Base-by-base conservation (phyloP, 2,888 invertebrate species). In the Cephus spinipes region DNA sequence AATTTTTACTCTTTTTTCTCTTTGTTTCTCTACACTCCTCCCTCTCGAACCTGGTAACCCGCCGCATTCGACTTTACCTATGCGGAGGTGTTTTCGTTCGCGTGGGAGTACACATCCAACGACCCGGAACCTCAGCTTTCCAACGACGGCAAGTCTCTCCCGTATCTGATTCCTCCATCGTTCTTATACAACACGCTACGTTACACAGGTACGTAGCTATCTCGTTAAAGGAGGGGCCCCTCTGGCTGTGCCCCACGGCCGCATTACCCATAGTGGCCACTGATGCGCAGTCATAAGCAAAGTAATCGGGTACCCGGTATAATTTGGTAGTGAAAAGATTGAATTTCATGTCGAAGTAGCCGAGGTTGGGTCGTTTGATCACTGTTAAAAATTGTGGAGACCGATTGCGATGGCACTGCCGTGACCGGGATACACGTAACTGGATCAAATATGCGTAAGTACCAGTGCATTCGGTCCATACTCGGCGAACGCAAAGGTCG, bases 21-120 rank as follows among this genome's bases (percentile, higher is more conserved):
- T 55, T 55, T 55, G 23, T 55, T 55, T 55, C 23, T 9, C 23
- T 77, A 73, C 75, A 40, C 69, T 73, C 75, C 77, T 74, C 82
- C 82, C 82, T 82, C 85, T 84, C 83, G 84, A 76, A 83, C 81
- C 83, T 85, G 86, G 84, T 85, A 83, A 85, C 84, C 81, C 82
- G 79, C 79, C 79, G 81, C 79, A 81, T 82, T 79, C 81, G 83
- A 77, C 77, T 81, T 76, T 73, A 80, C 78, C 80, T 80, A 78
- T 76, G 76, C 76, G 80, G 77, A 80, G 79, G 79, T 82, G 84
- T 82, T 86, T 84, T 79, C 83, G 83, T 84, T 78, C 83, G 83
- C 84, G 88, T 89, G 83, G 88, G 87, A 82, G 85, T 86, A 82
- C 80, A 85, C 82, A 87, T 86, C 84, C 86, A 87, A 84, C 85